Conservation (phyloP, 2,113 vertebrate genomes). For the Perca fluviatilis region DNA sequence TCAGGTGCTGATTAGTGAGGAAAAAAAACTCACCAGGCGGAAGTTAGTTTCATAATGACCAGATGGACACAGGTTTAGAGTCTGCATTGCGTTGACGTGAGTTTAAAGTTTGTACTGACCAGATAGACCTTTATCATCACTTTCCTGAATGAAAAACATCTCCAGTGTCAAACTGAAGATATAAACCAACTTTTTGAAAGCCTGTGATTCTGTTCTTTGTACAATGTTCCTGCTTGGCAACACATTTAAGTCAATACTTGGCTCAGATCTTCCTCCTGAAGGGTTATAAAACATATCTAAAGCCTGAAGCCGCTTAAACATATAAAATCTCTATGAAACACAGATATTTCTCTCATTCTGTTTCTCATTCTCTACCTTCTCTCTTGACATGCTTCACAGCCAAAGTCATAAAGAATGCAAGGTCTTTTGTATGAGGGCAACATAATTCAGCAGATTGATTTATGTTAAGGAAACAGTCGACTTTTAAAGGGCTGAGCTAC, state of each 20-base stretch:
- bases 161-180: neutral
- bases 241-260: neutral
- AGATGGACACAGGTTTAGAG: neutral
- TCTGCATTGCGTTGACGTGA: neutral
- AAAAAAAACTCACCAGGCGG: neutral
- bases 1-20: neutral
- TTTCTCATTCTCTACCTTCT: slow-evolving; percentile 44
- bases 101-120: neutral
- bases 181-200: neutral
- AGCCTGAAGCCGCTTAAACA: neutral
- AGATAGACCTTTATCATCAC: neutral
- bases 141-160: neutral
- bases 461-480: slow-evolving; percentile 60
- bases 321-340: slow-evolving; percentile 15
- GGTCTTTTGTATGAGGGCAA: slow-evolving; percentile 38
- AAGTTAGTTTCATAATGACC: neutral
- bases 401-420: slow-evolving; percentile 62
- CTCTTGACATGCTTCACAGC: slow-evolving; percentile 47
- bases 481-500: slow-evolving; percentile 43
- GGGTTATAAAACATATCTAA: slow-evolving; percentile 28
- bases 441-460: slow-evolving; percentile 67
- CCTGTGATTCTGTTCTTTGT: slow-evolving; percentile 16
- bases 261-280: slow-evolving; percentile 32
- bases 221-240: neutral
- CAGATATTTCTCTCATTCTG: slow-evolving; percentile 9